These are phyloP conservation scores for Spheniscus mendiculus DNA, from an alignment of 2,113 vertebrate species.

Conservation along the genomic window DNA sequence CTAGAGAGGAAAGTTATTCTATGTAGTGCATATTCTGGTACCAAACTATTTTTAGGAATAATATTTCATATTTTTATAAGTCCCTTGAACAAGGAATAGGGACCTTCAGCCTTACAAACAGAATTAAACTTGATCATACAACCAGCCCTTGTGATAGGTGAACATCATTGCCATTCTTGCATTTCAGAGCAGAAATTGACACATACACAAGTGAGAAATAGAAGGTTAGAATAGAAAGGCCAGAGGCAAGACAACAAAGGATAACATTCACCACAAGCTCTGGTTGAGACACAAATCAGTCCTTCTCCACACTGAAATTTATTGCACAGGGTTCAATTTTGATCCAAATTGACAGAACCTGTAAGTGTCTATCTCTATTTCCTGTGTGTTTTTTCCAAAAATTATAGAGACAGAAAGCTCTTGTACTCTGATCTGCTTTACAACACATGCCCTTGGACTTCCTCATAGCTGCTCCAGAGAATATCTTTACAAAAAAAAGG, in stretches of 20 bases:
- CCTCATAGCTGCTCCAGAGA: neutral
- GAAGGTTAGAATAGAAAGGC: neutral
- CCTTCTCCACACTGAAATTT: neutral
- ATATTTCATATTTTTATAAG: neutral
- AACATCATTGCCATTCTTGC: rapidly evolving
- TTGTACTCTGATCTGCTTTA: neutral
- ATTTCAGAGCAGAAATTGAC: neutral
- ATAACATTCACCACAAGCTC: neutral
- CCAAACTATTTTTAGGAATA: neutral
- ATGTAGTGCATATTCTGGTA: neutral
- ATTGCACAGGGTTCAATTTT: neutral
- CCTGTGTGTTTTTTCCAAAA: neutral
- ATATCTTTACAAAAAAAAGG: neutral
- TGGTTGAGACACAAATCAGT: neutral
- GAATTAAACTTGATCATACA: neutral
- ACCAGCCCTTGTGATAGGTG: neutral
- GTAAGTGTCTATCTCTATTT: neutral
- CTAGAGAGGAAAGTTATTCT: neutral
- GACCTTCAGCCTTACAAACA: neutral
- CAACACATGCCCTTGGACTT: neutral
- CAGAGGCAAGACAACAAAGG: neutral
- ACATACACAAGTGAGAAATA: neutral
- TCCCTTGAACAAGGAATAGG: neutral
- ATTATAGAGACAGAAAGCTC: neutral
- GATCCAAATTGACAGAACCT: neutral